Evolutionary conservation across 2,888 invertebrate genomes (phyloP), one percentile per base, ranked within the genome.

Genomic region (Quadroppia sp.): DNA sequence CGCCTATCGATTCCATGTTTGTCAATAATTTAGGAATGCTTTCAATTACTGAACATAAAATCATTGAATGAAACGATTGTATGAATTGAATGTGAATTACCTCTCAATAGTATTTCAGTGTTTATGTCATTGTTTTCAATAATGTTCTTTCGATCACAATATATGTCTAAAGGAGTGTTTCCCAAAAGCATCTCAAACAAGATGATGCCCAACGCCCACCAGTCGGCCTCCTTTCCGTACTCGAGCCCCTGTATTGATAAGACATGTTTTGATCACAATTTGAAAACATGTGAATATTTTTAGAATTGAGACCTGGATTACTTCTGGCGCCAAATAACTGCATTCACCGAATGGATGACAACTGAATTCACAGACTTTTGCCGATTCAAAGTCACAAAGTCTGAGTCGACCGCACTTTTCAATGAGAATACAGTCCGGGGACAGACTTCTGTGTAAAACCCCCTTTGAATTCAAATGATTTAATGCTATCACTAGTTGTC

Each of bases 151-250:
- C 28, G 28, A 70, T 45, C 50, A 48, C 73, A 73, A 50, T 73
- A 73, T 25, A 73, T 73, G 15, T 61, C 36, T 6, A 73, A 13
- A 0, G 73, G 73, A 17, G 64, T 73, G 13, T 48, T 30, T 2
- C 73, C 73, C 9, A 36, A 42, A 9, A 64, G 25, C 64, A 73
- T 32, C 28, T 73, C 61, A 28, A 73, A 42, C 11, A 73, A 3
- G 28, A 73, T 73, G 42, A 73, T 67, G 2, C 64, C 73, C 17
- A 67, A 73, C 17, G 48, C 25, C 42, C 42, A 73, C 73, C 73
- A 73, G 45, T 73, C 73, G 9, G 73, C 61, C 36, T 73, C 61
- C 48, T 73, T 73, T 25, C 73, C 73, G 30, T 67, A 73, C 23
- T 67, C 48, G 7, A 23, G 40, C 11, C 69, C 64, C 64, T 64